Percentiles rank a stretch among this genome's conserved stretches.
Evolutionary conservation across 2,888 invertebrate species (phyloP).

Genomic region (Drosophila paranaensis): DNA sequence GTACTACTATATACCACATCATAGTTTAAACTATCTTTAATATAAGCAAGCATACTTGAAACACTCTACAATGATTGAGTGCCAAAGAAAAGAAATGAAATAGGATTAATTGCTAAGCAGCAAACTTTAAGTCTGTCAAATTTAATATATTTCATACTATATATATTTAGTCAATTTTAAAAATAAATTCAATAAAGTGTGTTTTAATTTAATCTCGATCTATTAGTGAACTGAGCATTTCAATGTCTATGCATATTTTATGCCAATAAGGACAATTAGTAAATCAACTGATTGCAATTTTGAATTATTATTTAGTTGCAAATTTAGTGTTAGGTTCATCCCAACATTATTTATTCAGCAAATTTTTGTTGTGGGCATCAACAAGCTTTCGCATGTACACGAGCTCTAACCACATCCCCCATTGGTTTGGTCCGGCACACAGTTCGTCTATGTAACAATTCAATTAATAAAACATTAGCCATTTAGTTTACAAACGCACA

Average conservation of each 20-base stretch:
- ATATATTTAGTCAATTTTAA: too few species aligned
- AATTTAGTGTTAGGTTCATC: conserved; percentile 3
- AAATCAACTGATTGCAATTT: conserved; percentile 2
- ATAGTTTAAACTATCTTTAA: too few species aligned
- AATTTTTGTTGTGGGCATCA: not conserved
- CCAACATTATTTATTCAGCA: not conserved
- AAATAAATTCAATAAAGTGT: not conserved
- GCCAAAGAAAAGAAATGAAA: too few species aligned
- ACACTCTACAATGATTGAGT: too few species aligned
- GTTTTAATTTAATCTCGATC: not conserved
- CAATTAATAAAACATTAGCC: conserved; percentile 69
- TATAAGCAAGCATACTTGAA: not conserved
- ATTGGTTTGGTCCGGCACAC: not conserved
- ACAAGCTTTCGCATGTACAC: not conserved
- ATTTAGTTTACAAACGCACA: conserved; percentile 27
- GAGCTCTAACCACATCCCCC: conserved; percentile 5
- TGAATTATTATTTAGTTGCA: not conserved
- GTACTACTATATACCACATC: too few species aligned
- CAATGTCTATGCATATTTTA: not conserved
- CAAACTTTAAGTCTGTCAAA: too few species aligned
- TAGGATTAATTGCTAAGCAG: too few species aligned
- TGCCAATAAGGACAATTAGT: conserved; percentile 2
- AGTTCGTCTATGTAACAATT: conserved; percentile 24
- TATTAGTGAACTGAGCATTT: not conserved
- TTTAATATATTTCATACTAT: too few species aligned